Evolutionary conservation across 2,113 vertebrate genomes (phyloP).

Genomic region (Halichoerus grypus): DNA sequence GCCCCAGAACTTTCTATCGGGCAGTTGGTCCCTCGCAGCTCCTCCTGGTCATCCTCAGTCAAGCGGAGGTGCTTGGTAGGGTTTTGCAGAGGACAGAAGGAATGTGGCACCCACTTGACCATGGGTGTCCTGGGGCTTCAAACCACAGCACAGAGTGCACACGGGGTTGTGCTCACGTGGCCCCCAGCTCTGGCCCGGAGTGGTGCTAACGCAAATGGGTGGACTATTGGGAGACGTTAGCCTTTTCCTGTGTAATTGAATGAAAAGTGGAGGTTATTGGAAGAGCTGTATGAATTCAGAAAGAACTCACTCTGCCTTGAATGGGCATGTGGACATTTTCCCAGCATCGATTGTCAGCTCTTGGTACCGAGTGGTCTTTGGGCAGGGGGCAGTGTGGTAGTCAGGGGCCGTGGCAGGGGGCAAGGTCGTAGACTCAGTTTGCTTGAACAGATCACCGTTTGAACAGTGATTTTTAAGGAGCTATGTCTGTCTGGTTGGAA

Average conservation of each 20-base stretch:
- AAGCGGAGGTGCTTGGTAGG: accelerated
- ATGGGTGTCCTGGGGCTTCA: neutral
- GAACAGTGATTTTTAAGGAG: accelerated
- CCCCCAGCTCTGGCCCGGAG: neutral
- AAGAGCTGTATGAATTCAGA: neutral
- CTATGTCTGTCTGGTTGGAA: neutral
- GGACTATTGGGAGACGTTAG: neutral
- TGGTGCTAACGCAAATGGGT: neutral
- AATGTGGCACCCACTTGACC: accelerated
- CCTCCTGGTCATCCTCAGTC: too few species aligned
- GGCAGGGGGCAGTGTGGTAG: accelerated
- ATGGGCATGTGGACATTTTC: neutral
- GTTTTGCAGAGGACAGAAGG: neutral
- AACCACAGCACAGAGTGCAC: accelerated
- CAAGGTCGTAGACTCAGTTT: accelerated
- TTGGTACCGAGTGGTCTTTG: too few species aligned
- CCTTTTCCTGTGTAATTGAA: neutral
- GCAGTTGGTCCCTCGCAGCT: accelerated
- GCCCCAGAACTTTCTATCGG: neutral
- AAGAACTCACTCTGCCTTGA: accelerated
- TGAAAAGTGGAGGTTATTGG: neutral
- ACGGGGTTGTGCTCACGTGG: accelerated
- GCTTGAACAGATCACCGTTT: accelerated
- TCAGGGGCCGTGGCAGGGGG: neutral
- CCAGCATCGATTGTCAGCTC: accelerated